A percentile compares a stretch with the other conserved stretches of the same genome.
These are phyloP conservation scores for Lagocephalus sceleratus DNA, from an alignment of 2,797 vertebrate species.

Conservation along the genomic window DNA sequence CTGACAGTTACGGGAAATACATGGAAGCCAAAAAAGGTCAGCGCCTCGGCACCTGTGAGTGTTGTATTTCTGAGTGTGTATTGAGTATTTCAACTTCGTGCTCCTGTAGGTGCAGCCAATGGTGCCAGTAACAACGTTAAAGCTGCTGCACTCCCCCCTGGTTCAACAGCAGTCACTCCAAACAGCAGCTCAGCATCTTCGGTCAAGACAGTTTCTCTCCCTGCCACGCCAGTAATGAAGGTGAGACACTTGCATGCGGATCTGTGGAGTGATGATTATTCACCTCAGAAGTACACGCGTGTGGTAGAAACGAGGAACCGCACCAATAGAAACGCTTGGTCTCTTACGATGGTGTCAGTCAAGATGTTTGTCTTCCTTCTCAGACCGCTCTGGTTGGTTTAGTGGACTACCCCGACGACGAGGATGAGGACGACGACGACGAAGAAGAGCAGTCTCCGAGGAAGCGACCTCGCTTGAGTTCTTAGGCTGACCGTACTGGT, in stretches of 20 bases:
- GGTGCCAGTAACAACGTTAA: conserved; percentile 84
- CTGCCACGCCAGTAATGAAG: conserved; percentile 86
- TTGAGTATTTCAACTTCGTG: too few relatives aligned
- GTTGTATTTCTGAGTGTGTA: too few relatives aligned
- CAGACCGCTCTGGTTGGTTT: conserved; percentile 92
- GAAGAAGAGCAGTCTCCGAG: conserved; percentile 88
- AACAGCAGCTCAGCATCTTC: conserved; percentile 80
- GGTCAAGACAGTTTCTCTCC: conserved; percentile 82
- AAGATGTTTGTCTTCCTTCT: neutral
- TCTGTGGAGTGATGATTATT: neutral
- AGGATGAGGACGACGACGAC: conserved; percentile 96
- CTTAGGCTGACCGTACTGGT: conserved; percentile 80
- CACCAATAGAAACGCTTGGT: too few relatives aligned
- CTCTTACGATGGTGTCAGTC: neutral
- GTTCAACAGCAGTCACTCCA: conserved; percentile 79
- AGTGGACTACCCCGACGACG: conserved; percentile 98
- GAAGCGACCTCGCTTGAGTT: conserved; percentile 94
- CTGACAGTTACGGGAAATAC: conserved; percentile 97
- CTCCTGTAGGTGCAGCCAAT: conserved; percentile 82
- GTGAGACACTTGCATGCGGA: conserved; percentile 54
- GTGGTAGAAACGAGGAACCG: too few relatives aligned
- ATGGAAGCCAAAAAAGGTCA: conserved; percentile 98
- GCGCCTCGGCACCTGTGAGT: neutral
- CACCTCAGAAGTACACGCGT: too few relatives aligned
- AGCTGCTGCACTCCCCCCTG: conserved; percentile 78